Evolutionary conservation across 2,797 vertebrate genomes (phyloP), one percentile per base, ranked within the genome.

Genomic region (Lagorchestes hirsutus): DNA sequence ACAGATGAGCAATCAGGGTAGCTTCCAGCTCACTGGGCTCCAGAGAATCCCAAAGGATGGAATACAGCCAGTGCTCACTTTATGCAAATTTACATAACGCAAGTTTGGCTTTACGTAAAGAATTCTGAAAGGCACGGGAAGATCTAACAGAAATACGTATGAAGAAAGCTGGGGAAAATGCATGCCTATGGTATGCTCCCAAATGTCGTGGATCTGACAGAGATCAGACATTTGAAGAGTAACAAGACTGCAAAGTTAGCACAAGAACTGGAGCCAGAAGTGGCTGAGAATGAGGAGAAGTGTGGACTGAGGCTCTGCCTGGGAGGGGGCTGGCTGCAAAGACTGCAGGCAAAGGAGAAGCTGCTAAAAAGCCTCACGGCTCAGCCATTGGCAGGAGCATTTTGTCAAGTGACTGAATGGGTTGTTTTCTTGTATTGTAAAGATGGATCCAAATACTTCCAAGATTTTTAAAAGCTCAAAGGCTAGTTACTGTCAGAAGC

Each of bases 251-350:
- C 2, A 6, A 74, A 74, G 40, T 82, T 22, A 24, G 18, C 67
- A 40, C 18, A 46, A 46, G 67, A 40, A 82, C 8, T 82, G 31
- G 14, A 40, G 34, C 14, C 9, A 40, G n/a, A 82, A 82, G n/a
- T 2, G 22, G 0, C n/a, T 27, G 40, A 46, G n/a, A 74, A 74
- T 6, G 34, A 22, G 28, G n/a, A 82, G 6, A 40, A 9, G 6
- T 18, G 5, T 6, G 18, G 5, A 24, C 40, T 2, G 18, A 0
- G 1, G 6, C 22, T n/a, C 62, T n/a, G n/a, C 9, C 31, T 16
- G 62, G n/a, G 62, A 6, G 67, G 62, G 16, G 67, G 10, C 10
- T 4, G 34, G 62, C 62, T 16, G 1, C 34, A 16, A 67, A n/a
- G 34, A 59, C 3, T 59, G 58, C 58, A 28, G 27, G 2, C 5